These are phyloP conservation scores for Dermolepida albohirtum DNA, from an alignment of 2,888 invertebrate genomes.

Conservation along the genomic window DNA sequence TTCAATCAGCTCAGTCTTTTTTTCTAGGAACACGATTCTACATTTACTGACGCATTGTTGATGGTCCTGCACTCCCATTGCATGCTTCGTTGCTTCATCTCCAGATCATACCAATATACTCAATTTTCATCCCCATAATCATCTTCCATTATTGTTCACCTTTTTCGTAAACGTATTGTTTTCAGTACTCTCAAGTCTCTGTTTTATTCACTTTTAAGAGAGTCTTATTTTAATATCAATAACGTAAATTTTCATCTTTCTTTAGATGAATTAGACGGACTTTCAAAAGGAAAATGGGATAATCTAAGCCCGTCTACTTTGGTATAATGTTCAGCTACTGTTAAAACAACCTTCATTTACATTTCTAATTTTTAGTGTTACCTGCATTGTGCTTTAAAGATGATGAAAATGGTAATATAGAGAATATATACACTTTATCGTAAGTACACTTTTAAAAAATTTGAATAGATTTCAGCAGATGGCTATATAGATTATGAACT, in stretches of 20 bases:
- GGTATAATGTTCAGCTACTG: conserved; percentile 9
- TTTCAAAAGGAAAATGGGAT: conserved; percentile 34
- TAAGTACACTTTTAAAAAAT: not conserved
- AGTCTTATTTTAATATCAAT: not conserved
- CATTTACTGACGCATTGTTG: too few relatives aligned
- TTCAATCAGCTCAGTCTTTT: too few relatives aligned
- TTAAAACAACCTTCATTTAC: not conserved
- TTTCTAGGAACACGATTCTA: too few relatives aligned
- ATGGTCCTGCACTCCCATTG: too few relatives aligned
- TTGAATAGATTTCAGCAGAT: conserved; percentile 57
- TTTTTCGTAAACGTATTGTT: too few relatives aligned
- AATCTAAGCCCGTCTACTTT: conserved; percentile 6
- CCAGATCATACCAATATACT: too few relatives aligned
- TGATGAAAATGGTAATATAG: conserved; percentile 41
- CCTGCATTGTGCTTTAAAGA: conserved; percentile 37
- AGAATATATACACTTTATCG: not conserved
- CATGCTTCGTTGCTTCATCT: too few relatives aligned
- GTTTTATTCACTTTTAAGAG: too few relatives aligned
- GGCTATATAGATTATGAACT: conserved; percentile 34
- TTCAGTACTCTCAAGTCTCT: too few relatives aligned
- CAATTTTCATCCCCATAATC: too few relatives aligned
- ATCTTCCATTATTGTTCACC: too few relatives aligned
- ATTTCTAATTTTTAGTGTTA: conserved; percentile 39
- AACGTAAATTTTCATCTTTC: conserved; percentile 1
- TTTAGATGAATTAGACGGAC: conserved; percentile 37